Base-by-base conservation (phyloP, 2,113 vertebrate species). In the Circaetus cinerascens region DNA sequence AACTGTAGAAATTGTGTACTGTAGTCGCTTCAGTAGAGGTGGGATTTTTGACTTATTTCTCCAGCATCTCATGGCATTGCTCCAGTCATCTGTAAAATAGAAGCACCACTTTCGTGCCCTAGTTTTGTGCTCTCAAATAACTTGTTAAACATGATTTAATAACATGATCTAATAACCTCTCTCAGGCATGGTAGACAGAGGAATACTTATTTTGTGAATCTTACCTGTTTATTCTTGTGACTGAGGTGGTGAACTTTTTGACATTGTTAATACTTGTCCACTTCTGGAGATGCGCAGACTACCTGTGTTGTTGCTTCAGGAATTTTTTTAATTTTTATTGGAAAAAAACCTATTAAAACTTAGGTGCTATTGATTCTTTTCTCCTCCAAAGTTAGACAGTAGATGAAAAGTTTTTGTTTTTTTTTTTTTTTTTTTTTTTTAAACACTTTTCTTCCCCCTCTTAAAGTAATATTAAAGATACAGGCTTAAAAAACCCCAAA, bases 401-500 rank as follows among this genome's bases (percentile, higher is more conserved):
- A 83, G 3, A 78, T n/a, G 7, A 82, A 71, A 73, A 74, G 2
- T n/a, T 17, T 7, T 6, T 38, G 8, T 3, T 15, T 30, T 45
- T 17, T 13, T 41, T 21, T 5, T 23, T 59, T 4, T 2, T 0
- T 2, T 1, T 8, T 15, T 45, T 45, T n/a, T n/a, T n/a, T 38
- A 38, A 38, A 38, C 38, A 38, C 38, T 38, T 38, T 38, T 38
- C 38, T 38, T 38, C 38, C 38, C 38, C 38, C 38, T 38, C 38
- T 4, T 29, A 53, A 51, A 53, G 51, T 53, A 30, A 14, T n/a
- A 85, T 7, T 25, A 78, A 86, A 68, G 9, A n/a, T 8, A 69
- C 6, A 43, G 18, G 32, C 32, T 96, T 93, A 29, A 94, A 63
- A 93, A 92, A 43, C 32, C 97, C 99, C 14, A 27, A 75, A 13